Evolutionary conservation across 1,140 invertebrate species (phyloP).

Genomic region (Spodoptera frugiperda): DNA sequence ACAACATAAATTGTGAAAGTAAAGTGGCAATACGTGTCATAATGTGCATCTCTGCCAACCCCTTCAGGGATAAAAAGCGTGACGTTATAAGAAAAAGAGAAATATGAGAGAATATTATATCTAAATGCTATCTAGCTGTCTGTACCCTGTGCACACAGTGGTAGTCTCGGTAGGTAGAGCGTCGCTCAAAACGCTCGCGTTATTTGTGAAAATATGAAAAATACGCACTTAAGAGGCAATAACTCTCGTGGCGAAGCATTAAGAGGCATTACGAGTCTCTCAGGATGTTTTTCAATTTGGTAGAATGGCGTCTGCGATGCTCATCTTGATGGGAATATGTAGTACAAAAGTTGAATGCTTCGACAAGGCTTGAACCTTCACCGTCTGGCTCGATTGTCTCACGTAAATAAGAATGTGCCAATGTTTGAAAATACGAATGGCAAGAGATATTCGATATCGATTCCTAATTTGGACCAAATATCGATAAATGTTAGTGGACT

Average conservation of each 20-base stretch:
- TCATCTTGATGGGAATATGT: slow-evolving; percentile 61
- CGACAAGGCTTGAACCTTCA: neutral
- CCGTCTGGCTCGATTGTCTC: neutral
- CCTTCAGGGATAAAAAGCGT: too few relatives aligned
- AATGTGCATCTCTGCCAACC: too few relatives aligned
- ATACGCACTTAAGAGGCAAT: slow-evolving; percentile 67
- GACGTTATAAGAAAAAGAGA: too few relatives aligned
- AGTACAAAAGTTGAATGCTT: slow-evolving; percentile 44
- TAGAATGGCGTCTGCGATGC: slow-evolving; percentile 67
- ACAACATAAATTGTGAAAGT: too few relatives aligned
- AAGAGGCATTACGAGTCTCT: slow-evolving; percentile 72
- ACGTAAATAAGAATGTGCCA: neutral
- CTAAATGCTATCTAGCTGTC: too few relatives aligned
- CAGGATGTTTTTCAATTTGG: slow-evolving; percentile 82
- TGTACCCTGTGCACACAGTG: neutral
- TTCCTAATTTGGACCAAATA: too few relatives aligned
- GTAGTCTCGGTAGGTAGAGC: neutral
- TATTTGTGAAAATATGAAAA: slow-evolving; percentile 77
- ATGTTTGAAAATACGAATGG: neutral
- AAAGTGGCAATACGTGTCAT: too few relatives aligned
- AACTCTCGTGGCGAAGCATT: slow-evolving; percentile 67
- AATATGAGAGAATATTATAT: too few relatives aligned
- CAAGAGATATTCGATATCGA: too few relatives aligned
- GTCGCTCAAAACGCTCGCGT: slow-evolving; percentile 52
- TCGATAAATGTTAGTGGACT: too few relatives aligned